Percentiles rank a stretch among this genome's conserved stretches.
Conservation (phyloP, 2,113 vertebrate genomes). For the Bubo blakistoni region DNA sequence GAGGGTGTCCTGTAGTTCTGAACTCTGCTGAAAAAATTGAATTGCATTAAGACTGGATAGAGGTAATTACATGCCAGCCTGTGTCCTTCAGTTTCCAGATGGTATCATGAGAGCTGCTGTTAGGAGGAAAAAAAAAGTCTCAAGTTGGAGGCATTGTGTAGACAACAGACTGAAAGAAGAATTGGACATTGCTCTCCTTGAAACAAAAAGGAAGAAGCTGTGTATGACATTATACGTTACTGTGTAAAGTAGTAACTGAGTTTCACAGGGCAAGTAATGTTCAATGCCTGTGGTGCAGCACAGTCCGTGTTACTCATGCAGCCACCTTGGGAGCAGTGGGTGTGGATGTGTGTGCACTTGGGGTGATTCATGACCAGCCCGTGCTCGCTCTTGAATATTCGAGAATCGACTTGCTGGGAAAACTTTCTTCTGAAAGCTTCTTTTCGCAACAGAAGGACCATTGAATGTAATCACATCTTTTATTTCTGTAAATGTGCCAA, state of each 20-base stretch:
- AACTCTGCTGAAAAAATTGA: background rate
- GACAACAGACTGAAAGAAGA: background rate
- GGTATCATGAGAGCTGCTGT: background rate
- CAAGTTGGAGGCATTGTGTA: background rate
- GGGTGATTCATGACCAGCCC: background rate
- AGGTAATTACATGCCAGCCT: background rate
- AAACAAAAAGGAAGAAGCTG: background rate
- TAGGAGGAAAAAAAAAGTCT: background rate
- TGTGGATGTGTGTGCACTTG: background rate
- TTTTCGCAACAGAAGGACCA: background rate
- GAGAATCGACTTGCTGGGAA: background rate
- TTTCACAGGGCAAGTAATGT: background rate
- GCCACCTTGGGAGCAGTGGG: background rate
- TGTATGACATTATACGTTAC: background rate
- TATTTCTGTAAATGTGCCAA: background rate
- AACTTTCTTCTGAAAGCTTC: background rate
- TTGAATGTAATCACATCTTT: background rate
- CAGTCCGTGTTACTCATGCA: rapidly evolving
- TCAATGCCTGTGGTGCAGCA: background rate
- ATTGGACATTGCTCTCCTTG: background rate
- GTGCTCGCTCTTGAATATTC: background rate
- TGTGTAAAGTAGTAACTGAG: background rate
- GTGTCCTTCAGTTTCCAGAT: background rate
- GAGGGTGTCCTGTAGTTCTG: background rate
- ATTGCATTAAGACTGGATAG: background rate